Percentiles rank a stretch among this genome's conserved stretches.
These are phyloP conservation scores for Platycnemis pennipes DNA, from an alignment of 2,888 invertebrate species.

Conservation along the genomic window DNA sequence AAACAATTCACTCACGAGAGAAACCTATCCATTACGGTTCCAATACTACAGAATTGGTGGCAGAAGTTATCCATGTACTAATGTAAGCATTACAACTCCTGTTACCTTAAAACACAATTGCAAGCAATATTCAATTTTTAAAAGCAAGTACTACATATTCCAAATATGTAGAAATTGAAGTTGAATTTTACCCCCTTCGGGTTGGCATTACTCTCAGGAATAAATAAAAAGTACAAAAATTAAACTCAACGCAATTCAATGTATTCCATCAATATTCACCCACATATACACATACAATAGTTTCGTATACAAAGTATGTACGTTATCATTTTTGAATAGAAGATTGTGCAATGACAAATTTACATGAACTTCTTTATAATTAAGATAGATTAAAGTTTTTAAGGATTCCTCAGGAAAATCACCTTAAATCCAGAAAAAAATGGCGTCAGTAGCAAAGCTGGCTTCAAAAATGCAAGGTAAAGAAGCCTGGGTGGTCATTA, in stretches of 20 bases:
- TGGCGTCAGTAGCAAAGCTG: not conserved
- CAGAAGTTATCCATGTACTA: too few species aligned
- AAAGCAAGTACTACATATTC: too few species aligned
- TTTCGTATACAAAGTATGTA: slow-evolving; percentile 63
- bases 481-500: not conserved
- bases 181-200: too few species aligned
- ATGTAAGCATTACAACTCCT: too few species aligned
- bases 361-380: not conserved
- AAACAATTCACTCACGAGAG: too few species aligned
- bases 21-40: too few species aligned
- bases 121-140: too few species aligned
- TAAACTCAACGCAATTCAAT: slow-evolving; percentile 57
- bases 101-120: too few species aligned
- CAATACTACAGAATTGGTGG: too few species aligned
- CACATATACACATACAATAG: slow-evolving; percentile 59
- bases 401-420: not conserved
- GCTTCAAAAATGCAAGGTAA: not conserved
- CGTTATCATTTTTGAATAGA: slow-evolving; percentile 2
- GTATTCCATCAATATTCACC: slow-evolving; percentile 48
- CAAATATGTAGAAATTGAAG: too few species aligned
- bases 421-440: not conserved
- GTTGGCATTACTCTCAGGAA: not conserved
- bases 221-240: slow-evolving; percentile 10
- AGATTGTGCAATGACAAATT: slow-evolving; percentile 15
- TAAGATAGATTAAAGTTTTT: not conserved